Base-by-base conservation (phyloP, 2,888 invertebrate genomes). In the Ellobium chinense region DNA sequence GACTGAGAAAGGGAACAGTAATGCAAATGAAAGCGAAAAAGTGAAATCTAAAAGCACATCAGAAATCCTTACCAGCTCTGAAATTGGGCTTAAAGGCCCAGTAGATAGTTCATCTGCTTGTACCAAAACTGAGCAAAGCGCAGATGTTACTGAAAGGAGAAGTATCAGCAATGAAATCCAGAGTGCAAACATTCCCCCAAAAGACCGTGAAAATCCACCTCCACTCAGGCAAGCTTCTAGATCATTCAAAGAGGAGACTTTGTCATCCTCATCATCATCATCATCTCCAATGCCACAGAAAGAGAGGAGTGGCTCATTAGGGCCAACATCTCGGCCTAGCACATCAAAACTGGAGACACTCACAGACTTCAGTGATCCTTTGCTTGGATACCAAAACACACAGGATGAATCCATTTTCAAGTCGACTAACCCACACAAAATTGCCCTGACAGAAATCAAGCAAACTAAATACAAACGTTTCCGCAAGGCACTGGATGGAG, bases 401-500 rank as follows among this genome's bases (percentile, higher is more conserved):
- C 93, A 93, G 92, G 93, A 93, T 84, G 92, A 92, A 18, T 89
- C 91, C 5, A 91, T 92, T 29, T 92, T 92, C 82, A 86, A 77
- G 88, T 90, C 83, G 87, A 87, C 73, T 77, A 70, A 65, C 54
- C 63, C 78, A 2, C 75, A 75, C 3, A 83, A 81, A 62, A 81
- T 83, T 65, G 69, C 82, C 36, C 78, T 85, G 24, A 82, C 83
- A 65, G 85, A 85, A 76, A 83, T 84, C 70, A 85, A 85, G 66
- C 83, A 84, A 62, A 82, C 82, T 1, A 78, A 56, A 21, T 96
- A 0, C 95, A 96, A 0, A 81, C 87, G 58, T 63, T 96, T 96
- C 90, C 94, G 96, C 90, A 95, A 96, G 93, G 96, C 95, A 0
- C 93, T 97, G 12, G 95, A 95, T 85, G 96, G 96, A 77, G 95